Evolutionary conservation across 2,113 vertebrate species (phyloP).

Genomic region (Acinonyx jubatus): DNA sequence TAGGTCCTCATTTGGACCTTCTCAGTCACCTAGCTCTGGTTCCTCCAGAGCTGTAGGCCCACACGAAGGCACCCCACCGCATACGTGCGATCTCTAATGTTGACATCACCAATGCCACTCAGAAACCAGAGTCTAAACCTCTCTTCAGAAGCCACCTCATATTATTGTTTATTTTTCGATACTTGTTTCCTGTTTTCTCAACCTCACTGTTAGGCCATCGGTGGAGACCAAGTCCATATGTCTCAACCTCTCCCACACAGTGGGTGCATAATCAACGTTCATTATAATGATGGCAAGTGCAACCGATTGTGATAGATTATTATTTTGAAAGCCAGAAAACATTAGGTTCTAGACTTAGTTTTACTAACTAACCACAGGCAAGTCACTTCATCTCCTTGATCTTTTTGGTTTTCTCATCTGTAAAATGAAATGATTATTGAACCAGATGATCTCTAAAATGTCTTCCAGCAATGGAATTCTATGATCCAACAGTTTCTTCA

Average conservation of each 20-base stretch:
- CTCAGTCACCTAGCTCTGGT: neutral
- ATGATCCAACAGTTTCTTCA: neutral
- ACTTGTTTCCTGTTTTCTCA: slow-evolving; percentile 1
- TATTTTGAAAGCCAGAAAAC: neutral
- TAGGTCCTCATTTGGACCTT: neutral
- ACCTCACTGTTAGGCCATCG: neutral
- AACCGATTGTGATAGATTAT: neutral
- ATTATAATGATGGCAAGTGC: neutral
- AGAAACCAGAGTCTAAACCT: neutral
- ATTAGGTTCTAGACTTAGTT: neutral
- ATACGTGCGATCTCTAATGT: neutral
- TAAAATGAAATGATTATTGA: neutral
- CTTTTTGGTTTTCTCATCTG: neutral
- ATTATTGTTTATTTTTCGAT: neutral
- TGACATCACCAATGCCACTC: neutral
- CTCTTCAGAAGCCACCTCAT: neutral
- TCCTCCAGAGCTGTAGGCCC: neutral
- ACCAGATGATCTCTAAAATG: neutral
- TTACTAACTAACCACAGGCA: neutral
- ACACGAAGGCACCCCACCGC: neutral
- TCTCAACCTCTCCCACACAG: neutral
- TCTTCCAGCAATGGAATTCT: neutral
- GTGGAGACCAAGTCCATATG: neutral
- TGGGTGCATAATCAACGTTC: neutral
- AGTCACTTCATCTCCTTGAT: neutral